Base-by-base conservation (phyloP, 2,113 vertebrate species). In the Todiramphus chloris region DNA sequence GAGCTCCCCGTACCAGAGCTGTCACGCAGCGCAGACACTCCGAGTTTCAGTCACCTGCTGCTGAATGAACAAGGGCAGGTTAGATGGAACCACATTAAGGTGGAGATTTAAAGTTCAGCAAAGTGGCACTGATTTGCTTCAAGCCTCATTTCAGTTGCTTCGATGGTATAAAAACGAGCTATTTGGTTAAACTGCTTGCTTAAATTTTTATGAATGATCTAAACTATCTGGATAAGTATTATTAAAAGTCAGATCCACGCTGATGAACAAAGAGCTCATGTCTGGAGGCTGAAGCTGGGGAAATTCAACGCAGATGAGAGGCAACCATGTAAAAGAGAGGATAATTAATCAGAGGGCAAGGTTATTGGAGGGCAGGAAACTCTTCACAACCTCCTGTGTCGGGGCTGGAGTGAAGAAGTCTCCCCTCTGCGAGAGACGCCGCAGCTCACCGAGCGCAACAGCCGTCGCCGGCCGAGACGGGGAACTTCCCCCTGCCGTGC, bases 71-170 rank as follows among this genome's bases (percentile, higher is more conserved):
- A 58, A 50, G 95, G 89, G 89, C 91, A 94, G 91, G 43, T 24
- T 10, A 5, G 79, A 23, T 13, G 67, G 90, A 83, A 88, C 53
- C 21, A 11, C 55, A 21, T 35, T 35, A 87, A 37, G 35, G 75
- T 50, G 6, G 7, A 25, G 4, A 55, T 83, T 83, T 66, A 31
- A 90, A 87, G 93, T 33, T 83, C 96, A 96, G 90, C 90, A 91
- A 87, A 88, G 75, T 91, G 89, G 95, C 91, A 87, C 96, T 94
- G 94, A 94, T 96, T 92, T 83, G 89, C 93, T 95, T 90, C 93
- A 90, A 88, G 96, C 72, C 83, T 89, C 93, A 81, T 93, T 95
- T 77, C 88, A 9, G 14, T 33, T 44, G 90, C 93, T 94, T 56
- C 0, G 33, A 77, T 14, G 85, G 79, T 51, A 75, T 1, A 74